A percentile compares a stretch with the other conserved stretches of the same genome.
phyloP scores from a whole-genome alignment of 2,888 invertebrate genomes.

The Phlogophora meticulosa region DNA sequence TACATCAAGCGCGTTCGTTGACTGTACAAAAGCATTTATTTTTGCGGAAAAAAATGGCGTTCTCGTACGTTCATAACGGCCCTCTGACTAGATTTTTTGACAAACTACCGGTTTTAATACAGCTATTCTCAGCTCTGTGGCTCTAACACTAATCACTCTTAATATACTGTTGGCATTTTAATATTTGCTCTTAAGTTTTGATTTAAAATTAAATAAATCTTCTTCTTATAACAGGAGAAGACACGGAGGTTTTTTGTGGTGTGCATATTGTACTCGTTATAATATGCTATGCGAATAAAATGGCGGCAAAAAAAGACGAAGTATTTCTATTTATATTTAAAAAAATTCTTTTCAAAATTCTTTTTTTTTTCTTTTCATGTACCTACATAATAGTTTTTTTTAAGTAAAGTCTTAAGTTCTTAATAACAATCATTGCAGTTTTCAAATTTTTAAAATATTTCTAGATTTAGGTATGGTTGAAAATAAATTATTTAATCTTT shows the following conservation, averaged over 20 bases:
- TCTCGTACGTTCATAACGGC: constrained; percentile 26
- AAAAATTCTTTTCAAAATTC: no score
- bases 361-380: no score
- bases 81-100: constrained; percentile 57
- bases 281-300: neutral
- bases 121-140: constrained; percentile 43
- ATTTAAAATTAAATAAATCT: constrained; percentile 65
- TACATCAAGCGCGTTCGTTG: constrained; percentile 19
- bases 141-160: constrained; percentile 72
- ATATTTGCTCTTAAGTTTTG: constrained; percentile 63
- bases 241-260: constrained; percentile 57
- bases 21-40: neutral
- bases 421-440: no score
- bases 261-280: neutral
- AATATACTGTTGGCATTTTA: constrained; percentile 72
- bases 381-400: no score
- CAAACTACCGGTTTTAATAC: constrained; percentile 48
- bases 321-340: neutral
- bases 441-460: no score
- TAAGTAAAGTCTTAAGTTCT: no score
- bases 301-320: neutral
- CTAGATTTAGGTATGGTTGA: no score
- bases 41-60: neutral
- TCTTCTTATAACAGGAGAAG: constrained; percentile 83
- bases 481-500: no score